phyloP scores from a whole-genome alignment of 2,888 invertebrate species.

The Seira ritae region DNA sequence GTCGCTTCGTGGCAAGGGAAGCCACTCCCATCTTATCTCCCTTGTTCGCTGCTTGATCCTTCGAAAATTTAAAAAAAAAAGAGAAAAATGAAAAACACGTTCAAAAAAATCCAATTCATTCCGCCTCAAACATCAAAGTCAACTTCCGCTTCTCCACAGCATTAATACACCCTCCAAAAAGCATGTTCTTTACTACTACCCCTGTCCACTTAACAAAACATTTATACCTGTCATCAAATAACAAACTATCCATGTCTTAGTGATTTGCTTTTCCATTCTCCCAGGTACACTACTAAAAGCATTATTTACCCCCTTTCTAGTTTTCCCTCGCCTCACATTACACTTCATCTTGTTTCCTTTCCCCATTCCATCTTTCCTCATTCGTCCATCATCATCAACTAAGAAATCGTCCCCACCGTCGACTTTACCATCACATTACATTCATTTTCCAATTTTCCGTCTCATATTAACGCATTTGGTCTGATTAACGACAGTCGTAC shows the following conservation, averaged over 20 bases:
- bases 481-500: conserved; percentile 15
- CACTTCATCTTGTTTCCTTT: conserved; percentile 46
- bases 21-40: conserved; percentile 71
- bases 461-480: conserved; percentile 10
- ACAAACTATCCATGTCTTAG: too few relatives aligned
- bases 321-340: conserved; percentile 41
- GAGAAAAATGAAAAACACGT: background rate
- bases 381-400: background rate
- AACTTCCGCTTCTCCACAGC: conserved; percentile 19
- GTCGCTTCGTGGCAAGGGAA: conserved; percentile 71
- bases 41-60: conserved; percentile 52
- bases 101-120: background rate
- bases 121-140: background rate
- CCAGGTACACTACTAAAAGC: background rate
- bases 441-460: conserved; percentile 4
- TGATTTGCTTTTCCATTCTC: background rate
- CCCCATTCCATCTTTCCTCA: conserved; percentile 4
- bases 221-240: background rate
- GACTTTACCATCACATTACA: background rate
- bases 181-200: conserved; percentile 14
- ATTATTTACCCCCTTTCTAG: conserved; percentile 29
- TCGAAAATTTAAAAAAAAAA: conserved; percentile 44
- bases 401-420: too few relatives aligned
- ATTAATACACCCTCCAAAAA: background rate
- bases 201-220: conserved; percentile 8